Base-by-base conservation (phyloP, 2,888 invertebrate species). In the Zaprionus obscuricornis region DNA sequence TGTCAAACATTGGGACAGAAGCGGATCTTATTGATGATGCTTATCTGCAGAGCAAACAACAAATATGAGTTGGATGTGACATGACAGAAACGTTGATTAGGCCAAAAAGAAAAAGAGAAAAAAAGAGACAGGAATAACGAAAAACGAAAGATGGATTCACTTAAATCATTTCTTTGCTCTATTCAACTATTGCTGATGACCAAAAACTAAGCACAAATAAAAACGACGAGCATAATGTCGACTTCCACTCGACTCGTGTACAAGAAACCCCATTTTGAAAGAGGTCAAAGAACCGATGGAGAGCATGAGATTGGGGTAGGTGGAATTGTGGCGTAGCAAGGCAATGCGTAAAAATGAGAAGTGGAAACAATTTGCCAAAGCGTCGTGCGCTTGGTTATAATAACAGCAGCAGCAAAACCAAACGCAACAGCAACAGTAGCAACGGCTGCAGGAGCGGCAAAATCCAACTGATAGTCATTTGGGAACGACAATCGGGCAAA, bases 321-420 rank as follows among this genome's bases (percentile, higher is more conserved):
- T 49, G 33, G 11, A 43, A 34, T 37, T 36, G 29, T 39, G 58
- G 49, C 54, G 64, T 45, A 74, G 66, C 58, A 70, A 70, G 65
- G 56, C 60, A 52, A 57, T 52, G 66, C 66, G 65, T 46, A 49
- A 46, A 63, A 76, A 73, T 42, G 77, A 76, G 84, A 74, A 81
- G 71, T 78, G 85, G 78, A 78, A 78, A 81, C 85, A 78, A 78
- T 78, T 78, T 85, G 68, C 74, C 70, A 85, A 83, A 81, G 85
- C 83, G 85, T 60, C 68, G 66, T 68, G 74, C 74, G 74, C 70
- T 70, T 74, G 75, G 65, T 82, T 78, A 74, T 79, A 82, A 85
- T 78, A 79, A 77, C 78, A 82, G 81, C 65, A 62, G 47, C 43
- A 64, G 54, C 47, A 58, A 43, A 43, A 54, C 26, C 54, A 39